Base-by-base conservation (phyloP, 2,797 vertebrate genomes). In the Molossus molossus region DNA sequence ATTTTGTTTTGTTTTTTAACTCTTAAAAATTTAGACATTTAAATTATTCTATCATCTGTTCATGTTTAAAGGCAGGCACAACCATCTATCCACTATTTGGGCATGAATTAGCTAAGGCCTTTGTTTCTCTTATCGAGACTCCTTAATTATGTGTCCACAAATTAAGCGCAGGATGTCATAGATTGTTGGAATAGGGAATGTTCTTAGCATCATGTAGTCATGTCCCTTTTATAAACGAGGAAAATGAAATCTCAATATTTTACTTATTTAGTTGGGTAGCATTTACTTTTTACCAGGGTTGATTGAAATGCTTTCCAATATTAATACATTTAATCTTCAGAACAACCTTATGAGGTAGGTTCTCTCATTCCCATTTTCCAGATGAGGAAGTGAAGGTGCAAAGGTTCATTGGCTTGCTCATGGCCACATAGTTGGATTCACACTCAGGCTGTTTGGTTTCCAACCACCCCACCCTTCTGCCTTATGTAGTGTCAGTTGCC, bases 201-300 rank as follows among this genome's bases (percentile, higher is more conserved):
- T 48, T 21, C 27, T 57, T 75, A 75, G 21, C 5, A 2, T 27
- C 1, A 80, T 72, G 9, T 48, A 84, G 18, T 91, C n/a, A 18
- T 64, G 77, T 55, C 72, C 57, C 10, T 90, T 87, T 77, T 80
- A 57, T 72, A 55, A 70, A 48, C 55, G 62, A 89, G 62, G 33
- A 60, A 77, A 93, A 20, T 50, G n/a, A 65, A 83, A 88, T 82
- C 53, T 65, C 33, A 33, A 60, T 85, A 62, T 92, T 80, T 87
- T 50, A 69, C 48, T 77, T 64, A 77, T 83, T 90, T 69, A 75
- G 1, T 8, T 79, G 18, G 23, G 55, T 72, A 65, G 57, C 58
- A 80, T 79, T 80, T 94, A n/a, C 37, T 57, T 2, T 53, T 73
- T 77, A 48, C 72, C 75, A 72, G 70, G 48, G 65, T 50, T 55